Conservation (phyloP, 2,888 invertebrate species). For the Autographa pulchrina region DNA sequence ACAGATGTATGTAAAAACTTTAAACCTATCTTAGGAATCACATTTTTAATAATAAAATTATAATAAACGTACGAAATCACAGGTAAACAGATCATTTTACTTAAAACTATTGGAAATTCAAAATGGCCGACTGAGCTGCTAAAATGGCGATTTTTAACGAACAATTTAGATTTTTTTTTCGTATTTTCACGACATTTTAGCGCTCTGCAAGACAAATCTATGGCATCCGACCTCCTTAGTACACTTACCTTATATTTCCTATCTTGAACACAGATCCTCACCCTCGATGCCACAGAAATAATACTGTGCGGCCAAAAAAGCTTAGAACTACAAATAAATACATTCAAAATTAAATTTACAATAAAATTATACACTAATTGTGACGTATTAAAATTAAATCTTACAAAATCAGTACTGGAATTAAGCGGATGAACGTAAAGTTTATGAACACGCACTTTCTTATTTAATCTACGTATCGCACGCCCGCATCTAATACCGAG, state of each 20-base stretch:
- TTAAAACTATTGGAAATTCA: conserved; percentile 79
- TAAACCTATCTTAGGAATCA: conserved; percentile 78
- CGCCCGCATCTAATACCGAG: conserved; percentile 56
- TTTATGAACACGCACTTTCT: conserved; percentile 70
- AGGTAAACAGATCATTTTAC: conserved; percentile 79
- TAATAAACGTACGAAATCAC: conserved; percentile 83
- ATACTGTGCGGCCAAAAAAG: conserved; percentile 71
- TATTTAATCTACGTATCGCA: conserved; percentile 62
- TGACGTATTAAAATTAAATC: conserved; percentile 63
- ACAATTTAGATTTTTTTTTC: conserved; percentile 41
- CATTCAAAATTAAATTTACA: conserved; percentile 64
- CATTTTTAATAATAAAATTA: conserved; percentile 74
- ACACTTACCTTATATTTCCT: conserved; percentile 54
- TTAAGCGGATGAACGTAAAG: conserved; percentile 74
- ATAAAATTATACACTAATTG: conserved; percentile 70
- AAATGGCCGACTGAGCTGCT: conserved; percentile 57
- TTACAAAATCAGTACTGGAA: conserved; percentile 79
- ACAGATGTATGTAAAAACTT: conserved; percentile 81
- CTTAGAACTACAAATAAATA: conserved; percentile 69
- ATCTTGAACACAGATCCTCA: conserved; percentile 48
- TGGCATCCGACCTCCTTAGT: conserved; percentile 19
- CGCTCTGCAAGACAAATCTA: conserved; percentile 34
- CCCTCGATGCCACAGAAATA: conserved; percentile 65
- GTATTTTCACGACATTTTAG: conserved; percentile 51
- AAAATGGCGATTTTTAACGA: conserved; percentile 42